Evolutionary conservation across 2,797 vertebrate genomes (phyloP).

Genomic region (Remorina albescens): DNA sequence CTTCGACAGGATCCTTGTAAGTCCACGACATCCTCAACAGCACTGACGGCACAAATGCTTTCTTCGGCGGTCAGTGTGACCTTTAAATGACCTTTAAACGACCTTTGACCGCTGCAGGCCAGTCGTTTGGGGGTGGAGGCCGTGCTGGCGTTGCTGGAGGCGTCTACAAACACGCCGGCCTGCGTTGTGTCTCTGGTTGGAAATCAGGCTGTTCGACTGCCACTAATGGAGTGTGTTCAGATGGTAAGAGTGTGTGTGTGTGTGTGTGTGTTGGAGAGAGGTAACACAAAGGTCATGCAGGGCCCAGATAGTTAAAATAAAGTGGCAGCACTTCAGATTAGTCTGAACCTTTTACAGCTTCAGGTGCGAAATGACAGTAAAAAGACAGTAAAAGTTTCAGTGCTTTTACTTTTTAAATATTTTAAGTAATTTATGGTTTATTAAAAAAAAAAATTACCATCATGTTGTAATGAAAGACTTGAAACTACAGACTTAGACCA

Average conservation of each 20-base stretch:
- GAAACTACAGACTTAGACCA: too few species aligned
- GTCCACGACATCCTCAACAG: constrained; percentile 27
- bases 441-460: too few species aligned
- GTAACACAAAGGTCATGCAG: not conserved
- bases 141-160: constrained; percentile 93
- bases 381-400: not conserved
- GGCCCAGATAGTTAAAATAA: not conserved
- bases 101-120: constrained; percentile 81
- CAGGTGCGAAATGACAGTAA: not conserved
- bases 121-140: constrained; percentile 99
- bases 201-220: constrained; percentile 92
- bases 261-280: not conserved
- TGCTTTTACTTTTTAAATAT: too few species aligned
- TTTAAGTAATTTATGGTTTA: too few species aligned
- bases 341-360: not conserved
- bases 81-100: constrained; percentile 5
- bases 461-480: too few species aligned
- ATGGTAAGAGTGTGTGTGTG: constrained; percentile 86
- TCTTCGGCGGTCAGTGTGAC: not conserved
- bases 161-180: constrained; percentile 90
- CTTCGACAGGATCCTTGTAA: constrained; percentile 96
- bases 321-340: not conserved
- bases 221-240: constrained; percentile 94
- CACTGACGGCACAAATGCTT: too few species aligned
- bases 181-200: constrained; percentile 95